These are phyloP conservation scores for Manis pentadactyla DNA, from an alignment of 2,797 vertebrate species.

Conservation along the genomic window DNA sequence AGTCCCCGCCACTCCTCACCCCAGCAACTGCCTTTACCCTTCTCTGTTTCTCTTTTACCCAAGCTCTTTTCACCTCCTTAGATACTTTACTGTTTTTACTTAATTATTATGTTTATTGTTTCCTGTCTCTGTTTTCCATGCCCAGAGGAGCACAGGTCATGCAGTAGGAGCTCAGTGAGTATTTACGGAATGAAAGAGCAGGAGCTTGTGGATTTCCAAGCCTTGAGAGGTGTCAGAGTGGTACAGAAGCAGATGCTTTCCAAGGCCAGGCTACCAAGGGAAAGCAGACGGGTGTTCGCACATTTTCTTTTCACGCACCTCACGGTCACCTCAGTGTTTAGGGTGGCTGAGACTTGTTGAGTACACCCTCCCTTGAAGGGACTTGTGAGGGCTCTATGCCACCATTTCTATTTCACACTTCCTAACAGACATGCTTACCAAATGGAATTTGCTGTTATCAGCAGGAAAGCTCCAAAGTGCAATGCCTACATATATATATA, in stretches of 20 bases:
- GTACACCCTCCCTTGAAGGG: not conserved
- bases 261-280: not conserved
- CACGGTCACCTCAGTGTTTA: not conserved
- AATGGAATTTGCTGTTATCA: not conserved
- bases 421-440: not conserved
- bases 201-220: not conserved
- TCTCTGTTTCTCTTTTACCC: not conserved
- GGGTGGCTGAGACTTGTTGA: not conserved
- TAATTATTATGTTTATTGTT: not conserved
- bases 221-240: not conserved
- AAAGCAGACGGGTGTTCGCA: rapidly evolving
- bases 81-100: not conserved
- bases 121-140: not conserved
- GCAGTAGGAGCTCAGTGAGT: not conserved
- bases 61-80: not conserved
- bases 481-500: not conserved
- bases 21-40: not conserved
- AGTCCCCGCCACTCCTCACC: no score
- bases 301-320: not conserved
- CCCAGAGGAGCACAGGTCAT: not conserved
- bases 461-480: not conserved
- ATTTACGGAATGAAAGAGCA: no score
- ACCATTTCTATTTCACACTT: not conserved
- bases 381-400: not conserved
- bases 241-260: not conserved